Evolutionary conservation across 2,888 invertebrate genomes (phyloP).

Genomic region (Machimus rusticus): DNA sequence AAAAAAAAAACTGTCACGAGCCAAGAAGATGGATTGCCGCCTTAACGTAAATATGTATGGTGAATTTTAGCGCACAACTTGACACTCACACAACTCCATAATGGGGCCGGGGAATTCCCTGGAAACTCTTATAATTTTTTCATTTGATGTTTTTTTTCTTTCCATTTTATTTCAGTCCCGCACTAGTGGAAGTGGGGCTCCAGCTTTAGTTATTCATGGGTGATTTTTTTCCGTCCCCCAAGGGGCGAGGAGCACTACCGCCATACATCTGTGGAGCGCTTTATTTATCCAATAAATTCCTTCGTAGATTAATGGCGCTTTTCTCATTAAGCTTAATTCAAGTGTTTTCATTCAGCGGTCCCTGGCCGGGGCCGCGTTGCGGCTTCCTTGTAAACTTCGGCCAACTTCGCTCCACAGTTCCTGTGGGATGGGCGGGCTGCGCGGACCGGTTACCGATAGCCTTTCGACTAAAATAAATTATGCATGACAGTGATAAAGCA

Average conservation of each 20-base stretch:
- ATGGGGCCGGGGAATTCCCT: neutral
- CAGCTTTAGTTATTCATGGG: neutral
- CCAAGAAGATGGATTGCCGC: neutral
- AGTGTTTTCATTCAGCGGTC: constrained; percentile 42
- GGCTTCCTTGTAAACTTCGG: neutral
- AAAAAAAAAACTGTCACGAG: neutral
- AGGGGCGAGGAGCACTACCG: neutral
- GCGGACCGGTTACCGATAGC: neutral
- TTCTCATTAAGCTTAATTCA: constrained; percentile 47
- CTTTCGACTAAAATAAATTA: constrained; percentile 44
- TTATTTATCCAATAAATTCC: constrained; percentile 47
- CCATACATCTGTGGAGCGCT: neutral
- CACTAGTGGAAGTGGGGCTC: neutral
- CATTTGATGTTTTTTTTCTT: neutral
- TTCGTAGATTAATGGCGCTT: constrained; percentile 46
- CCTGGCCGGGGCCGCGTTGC: neutral
- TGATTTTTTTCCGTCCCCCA: neutral
- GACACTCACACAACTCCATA: neutral
- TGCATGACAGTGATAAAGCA: constrained; percentile 47
- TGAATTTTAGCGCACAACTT: neutral
- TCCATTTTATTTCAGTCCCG: neutral
- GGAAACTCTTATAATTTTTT: neutral
- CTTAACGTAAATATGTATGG: neutral
- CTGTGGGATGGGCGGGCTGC: neutral
- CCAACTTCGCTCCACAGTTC: neutral